phyloP scores from a whole-genome alignment of 1,140 invertebrate genomes.

The Anastatus disparis region DNA sequence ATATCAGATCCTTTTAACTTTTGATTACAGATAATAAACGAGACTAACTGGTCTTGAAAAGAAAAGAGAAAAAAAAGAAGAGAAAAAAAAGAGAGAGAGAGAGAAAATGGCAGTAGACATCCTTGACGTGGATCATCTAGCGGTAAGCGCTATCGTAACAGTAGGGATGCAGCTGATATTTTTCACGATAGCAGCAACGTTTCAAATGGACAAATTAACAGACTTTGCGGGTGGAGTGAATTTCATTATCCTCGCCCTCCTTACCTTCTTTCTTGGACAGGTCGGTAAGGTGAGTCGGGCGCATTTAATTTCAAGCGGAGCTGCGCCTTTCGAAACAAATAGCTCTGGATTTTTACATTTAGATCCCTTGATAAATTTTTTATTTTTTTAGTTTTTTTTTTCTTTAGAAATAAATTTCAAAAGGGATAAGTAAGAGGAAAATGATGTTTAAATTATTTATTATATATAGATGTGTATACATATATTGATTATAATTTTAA shows the following conservation, averaged over 20 bases:
- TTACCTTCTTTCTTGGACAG: slow-evolving; percentile 88
- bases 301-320: too few species aligned
- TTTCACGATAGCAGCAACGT: slow-evolving; percentile 85
- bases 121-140: slow-evolving; percentile 86
- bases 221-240: slow-evolving; percentile 93
- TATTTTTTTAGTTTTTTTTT: too few species aligned
- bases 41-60: neutral
- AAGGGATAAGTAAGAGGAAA: too few species aligned
- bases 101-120: slow-evolving; percentile 73
- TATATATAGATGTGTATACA: too few species aligned
- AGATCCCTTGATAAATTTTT: too few species aligned
- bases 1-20: too few species aligned
- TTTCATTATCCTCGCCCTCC: slow-evolving; percentile 87
- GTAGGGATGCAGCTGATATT: slow-evolving; percentile 89
- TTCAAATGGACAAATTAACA: slow-evolving; percentile 89
- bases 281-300: slow-evolving; percentile 71
- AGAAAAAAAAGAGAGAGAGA: neutral
- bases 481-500: too few species aligned
- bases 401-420: too few species aligned
- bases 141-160: slow-evolving; percentile 88
- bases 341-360: slow-evolving; percentile 23
- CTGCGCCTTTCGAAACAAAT: slow-evolving; percentile 33
- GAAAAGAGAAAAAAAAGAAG: neutral
- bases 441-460: too few species aligned
- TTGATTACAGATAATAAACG: too few species aligned